Conservation (phyloP, 2,113 vertebrate genomes). For the Bos taurus region ARS-UCD2.0 NC_037343.1:24191501-24192000, state of each 20-base stretch:
- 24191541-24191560: neutral
- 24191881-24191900: neutral
- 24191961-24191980: neutral
- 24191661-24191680: neutral
- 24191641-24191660: neutral
- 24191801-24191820: neutral
- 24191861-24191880: neutral
- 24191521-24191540: neutral
- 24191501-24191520: neutral
- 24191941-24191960: neutral
- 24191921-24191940: neutral
- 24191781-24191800: neutral
- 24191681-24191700: neutral
- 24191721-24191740: neutral
- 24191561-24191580: neutral
- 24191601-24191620: neutral
- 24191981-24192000: neutral
- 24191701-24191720: neutral
- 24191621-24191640: neutral
- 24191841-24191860: neutral
- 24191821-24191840: neutral
- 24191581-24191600: neutral
- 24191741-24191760: neutral
- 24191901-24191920: neutral
- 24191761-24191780: neutral